phyloP scores from a whole-genome alignment of 2,888 invertebrate genomes.

The Phania funesta region DNA sequence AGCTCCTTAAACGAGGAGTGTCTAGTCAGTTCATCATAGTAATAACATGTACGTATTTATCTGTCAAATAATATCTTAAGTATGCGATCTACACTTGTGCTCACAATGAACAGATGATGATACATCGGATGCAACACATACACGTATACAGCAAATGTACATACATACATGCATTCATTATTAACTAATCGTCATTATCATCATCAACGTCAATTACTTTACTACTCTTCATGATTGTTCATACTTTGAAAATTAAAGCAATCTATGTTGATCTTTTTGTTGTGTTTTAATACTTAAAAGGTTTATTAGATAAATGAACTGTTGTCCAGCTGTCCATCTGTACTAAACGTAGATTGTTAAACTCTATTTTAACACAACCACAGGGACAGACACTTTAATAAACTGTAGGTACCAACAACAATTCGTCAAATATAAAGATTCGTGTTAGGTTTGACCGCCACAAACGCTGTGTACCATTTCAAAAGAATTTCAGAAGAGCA shows the following conservation, averaged over 20 bases:
- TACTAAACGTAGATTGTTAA: slow-evolving; percentile 30
- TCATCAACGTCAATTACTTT: slow-evolving; percentile 4
- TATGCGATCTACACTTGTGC: slow-evolving; percentile 53
- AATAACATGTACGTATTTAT: slow-evolving; percentile 36
- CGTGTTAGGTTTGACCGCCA: slow-evolving; percentile 9
- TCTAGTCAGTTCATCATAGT: slow-evolving; percentile 7
- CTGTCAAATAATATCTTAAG: slow-evolving; percentile 58
- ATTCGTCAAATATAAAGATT: background rate
- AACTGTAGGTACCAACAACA: background rate
- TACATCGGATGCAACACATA: background rate
- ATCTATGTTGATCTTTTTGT: slow-evolving; percentile 20
- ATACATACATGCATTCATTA: background rate
- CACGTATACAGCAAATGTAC: background rate
- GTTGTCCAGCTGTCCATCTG: slow-evolving; percentile 37
- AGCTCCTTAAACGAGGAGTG: background rate
- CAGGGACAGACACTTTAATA: background rate
- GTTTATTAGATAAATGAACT: slow-evolving; percentile 58
- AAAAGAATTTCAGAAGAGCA: background rate
- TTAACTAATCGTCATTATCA: slow-evolving; percentile 33
- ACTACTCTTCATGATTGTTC: background rate
- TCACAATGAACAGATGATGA: slow-evolving; percentile 9
- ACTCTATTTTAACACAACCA: slow-evolving; percentile 16
- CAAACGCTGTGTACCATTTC: background rate
- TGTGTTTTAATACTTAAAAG: slow-evolving; percentile 33
- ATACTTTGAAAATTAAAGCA: slow-evolving; percentile 23